These are phyloP conservation scores for Trichonephila clavata DNA, from an alignment of 1,140 invertebrate genomes.

Conservation along the genomic window DNA sequence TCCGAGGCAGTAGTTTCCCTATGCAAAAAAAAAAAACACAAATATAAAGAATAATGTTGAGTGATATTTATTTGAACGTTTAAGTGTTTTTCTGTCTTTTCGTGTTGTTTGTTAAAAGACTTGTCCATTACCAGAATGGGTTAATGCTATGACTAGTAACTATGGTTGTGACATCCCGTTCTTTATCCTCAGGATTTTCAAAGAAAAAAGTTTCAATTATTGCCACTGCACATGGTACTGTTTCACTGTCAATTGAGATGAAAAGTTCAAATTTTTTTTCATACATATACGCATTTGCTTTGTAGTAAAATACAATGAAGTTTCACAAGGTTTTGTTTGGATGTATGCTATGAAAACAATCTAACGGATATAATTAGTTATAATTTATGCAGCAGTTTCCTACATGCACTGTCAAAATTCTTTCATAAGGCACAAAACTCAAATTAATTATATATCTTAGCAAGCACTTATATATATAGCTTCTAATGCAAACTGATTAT, in stretches of 20 bases:
- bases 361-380: not conserved
- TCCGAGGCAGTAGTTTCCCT: slow-evolving; percentile 56
- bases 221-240: slow-evolving; percentile 45
- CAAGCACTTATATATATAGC: not conserved
- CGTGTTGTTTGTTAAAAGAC: slow-evolving; percentile 71
- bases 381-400: slow-evolving; percentile 7
- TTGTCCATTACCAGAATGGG: slow-evolving; percentile 52
- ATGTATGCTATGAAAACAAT: not conserved
- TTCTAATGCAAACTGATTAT: not conserved
- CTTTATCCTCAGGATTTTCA: not conserved
- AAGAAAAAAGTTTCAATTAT: slow-evolving; percentile 40
- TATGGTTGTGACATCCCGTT: slow-evolving; percentile 36
- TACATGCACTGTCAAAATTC: not conserved
- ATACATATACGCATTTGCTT: slow-evolving; percentile 4
- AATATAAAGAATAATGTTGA: slow-evolving; percentile 43
- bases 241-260: slow-evolving; percentile 15
- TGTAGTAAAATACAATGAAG: not conserved
- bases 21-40: slow-evolving; percentile 72
- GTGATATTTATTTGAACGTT: slow-evolving; percentile 76
- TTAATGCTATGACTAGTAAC: slow-evolving; percentile 24
- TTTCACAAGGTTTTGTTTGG: not conserved
- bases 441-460: not conserved
- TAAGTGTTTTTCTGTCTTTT: slow-evolving; percentile 71
- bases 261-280: slow-evolving; percentile 32
- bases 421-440: slow-evolving; percentile 16